Percentiles rank a stretch among this genome's conserved stretches.
Evolutionary conservation across 2,888 invertebrate genomes (phyloP).

Genomic region (Synergus itoensis): DNA sequence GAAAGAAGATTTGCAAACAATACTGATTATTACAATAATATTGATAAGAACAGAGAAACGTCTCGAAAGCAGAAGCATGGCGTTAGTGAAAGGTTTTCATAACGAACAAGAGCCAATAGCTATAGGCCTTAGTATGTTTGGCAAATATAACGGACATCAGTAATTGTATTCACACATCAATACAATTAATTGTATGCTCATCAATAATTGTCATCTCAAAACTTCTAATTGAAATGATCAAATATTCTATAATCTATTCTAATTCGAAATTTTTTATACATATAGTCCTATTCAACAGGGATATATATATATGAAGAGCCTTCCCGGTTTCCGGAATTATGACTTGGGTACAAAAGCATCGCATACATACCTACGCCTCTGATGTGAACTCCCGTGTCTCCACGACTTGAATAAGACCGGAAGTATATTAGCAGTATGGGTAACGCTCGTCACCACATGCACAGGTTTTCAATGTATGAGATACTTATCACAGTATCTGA

Average conservation of each 20-base stretch:
- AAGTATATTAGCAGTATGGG: constrained; percentile 13
- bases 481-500: neutral
- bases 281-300: neutral
- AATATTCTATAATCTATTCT: no score
- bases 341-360: constrained; percentile 20
- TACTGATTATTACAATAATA: neutral
- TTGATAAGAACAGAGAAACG: neutral
- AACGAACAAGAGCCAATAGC: constrained; percentile 1
- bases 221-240: no score
- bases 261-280: neutral
- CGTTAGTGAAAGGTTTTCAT: constrained; percentile 37
- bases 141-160: neutral
- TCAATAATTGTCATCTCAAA: no score
- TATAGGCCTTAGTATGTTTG: neutral
- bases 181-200: neutral
- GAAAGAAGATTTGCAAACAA: no score
- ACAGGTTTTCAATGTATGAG: neutral
- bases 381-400: constrained; percentile 15
- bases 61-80: constrained; percentile 3
- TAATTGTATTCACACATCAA: neutral
- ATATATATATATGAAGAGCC: neutral
- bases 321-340: neutral
- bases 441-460: neutral
- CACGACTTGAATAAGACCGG: constrained; percentile 34
- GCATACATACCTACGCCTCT: neutral